Conservation (phyloP, 37 sponge, comb jelly and placozoan genomes). For the Axinella damicornis region DNA sequence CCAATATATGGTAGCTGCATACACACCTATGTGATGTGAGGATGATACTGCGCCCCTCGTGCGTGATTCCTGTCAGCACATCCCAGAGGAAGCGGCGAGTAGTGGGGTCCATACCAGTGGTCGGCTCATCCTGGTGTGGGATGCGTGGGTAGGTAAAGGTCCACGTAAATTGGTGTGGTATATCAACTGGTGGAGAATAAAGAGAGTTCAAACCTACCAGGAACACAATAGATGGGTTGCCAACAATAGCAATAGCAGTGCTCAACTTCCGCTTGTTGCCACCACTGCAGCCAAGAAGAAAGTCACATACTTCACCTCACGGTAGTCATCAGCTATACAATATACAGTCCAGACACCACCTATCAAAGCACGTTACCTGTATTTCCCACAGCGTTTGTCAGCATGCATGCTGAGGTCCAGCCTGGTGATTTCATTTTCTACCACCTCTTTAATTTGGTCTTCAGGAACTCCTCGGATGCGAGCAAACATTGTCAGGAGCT, state of each 20-base stretch:
- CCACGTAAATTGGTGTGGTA: too few relatives aligned
- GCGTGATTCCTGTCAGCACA: constrained; percentile 69
- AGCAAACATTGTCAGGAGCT: constrained; percentile 93
- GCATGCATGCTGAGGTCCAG: constrained; percentile 89
- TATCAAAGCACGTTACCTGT: constrained; percentile 66
- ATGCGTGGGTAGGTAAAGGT: background rate
- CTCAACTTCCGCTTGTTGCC: constrained; percentile 97
- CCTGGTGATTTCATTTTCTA: constrained; percentile 74
- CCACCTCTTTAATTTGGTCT: constrained; percentile 62
- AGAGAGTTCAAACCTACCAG: too few relatives aligned
- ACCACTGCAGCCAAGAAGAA: constrained; percentile 68
- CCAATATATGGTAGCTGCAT: background rate
- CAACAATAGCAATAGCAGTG: constrained; percentile 96
- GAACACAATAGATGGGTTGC: constrained; percentile 88
- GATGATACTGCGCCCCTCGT: constrained; percentile 78
- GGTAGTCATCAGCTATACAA: too few relatives aligned
- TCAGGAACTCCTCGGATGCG: constrained; percentile 90
- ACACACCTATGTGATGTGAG: constrained; percentile 88
- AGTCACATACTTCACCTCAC: too few relatives aligned
- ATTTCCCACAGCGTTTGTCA: constrained; percentile 87
- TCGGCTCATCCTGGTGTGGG: constrained; percentile 92
- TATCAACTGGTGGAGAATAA: too few relatives aligned
- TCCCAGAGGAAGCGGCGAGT: constrained; percentile 93
- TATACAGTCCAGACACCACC: background rate
- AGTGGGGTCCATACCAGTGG: constrained; percentile 98